A percentile compares a stretch with the other conserved stretches of the same genome.
phyloP scores from a whole-genome alignment of 2,113 vertebrate genomes.

The Pristiophorus japonicus region DNA sequence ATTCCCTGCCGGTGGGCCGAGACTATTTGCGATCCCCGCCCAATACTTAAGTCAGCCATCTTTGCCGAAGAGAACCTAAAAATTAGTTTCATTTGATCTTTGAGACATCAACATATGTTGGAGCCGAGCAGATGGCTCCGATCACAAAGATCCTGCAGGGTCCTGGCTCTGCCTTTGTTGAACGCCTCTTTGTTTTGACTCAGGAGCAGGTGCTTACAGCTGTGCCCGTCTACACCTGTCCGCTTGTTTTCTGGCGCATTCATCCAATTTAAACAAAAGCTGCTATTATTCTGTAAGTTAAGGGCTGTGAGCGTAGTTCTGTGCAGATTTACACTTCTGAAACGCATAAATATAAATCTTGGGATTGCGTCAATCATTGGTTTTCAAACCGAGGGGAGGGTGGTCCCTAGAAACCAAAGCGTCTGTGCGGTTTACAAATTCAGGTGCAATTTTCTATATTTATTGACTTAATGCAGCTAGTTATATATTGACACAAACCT shows the following conservation, averaged over 20 bases:
- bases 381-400: background rate
- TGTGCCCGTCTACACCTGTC: background rate
- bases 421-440: background rate
- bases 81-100: background rate
- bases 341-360: background rate
- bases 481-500: background rate
- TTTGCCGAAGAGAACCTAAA: background rate
- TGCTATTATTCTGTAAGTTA: background rate
- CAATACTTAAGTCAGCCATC: background rate
- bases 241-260: background rate
- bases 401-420: background rate
- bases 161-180: background rate
- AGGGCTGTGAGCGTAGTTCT: background rate
- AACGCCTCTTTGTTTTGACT: background rate
- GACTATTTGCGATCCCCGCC: background rate
- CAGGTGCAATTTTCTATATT: background rate
- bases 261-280: background rate
- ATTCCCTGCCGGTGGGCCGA: background rate
- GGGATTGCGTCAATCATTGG: background rate
- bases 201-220: constrained; percentile 24
- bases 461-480: background rate
- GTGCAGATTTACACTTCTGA: background rate
- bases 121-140: background rate
- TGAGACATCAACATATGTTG: background rate
- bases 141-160: background rate